Evolutionary conservation across 2,113 vertebrate species (phyloP), one percentile per base, ranked within the genome.

Genomic region (Laticauda laticaudata): DNA sequence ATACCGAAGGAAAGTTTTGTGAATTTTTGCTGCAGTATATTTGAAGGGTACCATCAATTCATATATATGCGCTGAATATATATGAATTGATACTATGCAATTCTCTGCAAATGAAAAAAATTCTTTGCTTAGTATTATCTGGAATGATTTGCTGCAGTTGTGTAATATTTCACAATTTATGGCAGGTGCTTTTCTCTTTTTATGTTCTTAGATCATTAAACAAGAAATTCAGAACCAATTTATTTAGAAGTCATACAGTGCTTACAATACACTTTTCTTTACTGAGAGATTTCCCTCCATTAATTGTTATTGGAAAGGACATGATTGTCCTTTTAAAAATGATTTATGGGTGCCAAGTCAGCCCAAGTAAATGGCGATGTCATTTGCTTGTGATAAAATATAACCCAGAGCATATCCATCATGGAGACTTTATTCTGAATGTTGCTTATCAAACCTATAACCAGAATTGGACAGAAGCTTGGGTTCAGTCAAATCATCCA

Each of bases 241-340:
- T 87, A 88, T 59, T 88, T 86, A 92, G 86, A 59, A 69, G 85
- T 24, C 45, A 24, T 88, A 26, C 45, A 64, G n/a, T 88, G 26
- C 90, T 54, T 88, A 87, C 51, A 51, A 23, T 57, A 87, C 57
- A 87, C 24, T 34, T 87, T 26, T 81, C 51, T 87, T 93, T 51
- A 75, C 24, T 29, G 87, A 87, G 48, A 87, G 57, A 91, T 90
- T 59, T 88, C 51, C 43, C 10, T 69, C n/a, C 90, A 92, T 91
- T 93, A 91, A 89, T 90, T 69, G 86, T 93, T 64, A 59, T 14
- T 90, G 88, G 43, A 56, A 90, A 85, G 45, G 43, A 92, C 61
- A 90, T 54, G 45, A 87, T 93, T 90, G 34, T 26, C 54, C 34
- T 43, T 85, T 90, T 90, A 81, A 81, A 90, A 92, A 91, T 91